phyloP scores from a whole-genome alignment of 2,797 vertebrate species.

The Coracias cyanogaster region DNA sequence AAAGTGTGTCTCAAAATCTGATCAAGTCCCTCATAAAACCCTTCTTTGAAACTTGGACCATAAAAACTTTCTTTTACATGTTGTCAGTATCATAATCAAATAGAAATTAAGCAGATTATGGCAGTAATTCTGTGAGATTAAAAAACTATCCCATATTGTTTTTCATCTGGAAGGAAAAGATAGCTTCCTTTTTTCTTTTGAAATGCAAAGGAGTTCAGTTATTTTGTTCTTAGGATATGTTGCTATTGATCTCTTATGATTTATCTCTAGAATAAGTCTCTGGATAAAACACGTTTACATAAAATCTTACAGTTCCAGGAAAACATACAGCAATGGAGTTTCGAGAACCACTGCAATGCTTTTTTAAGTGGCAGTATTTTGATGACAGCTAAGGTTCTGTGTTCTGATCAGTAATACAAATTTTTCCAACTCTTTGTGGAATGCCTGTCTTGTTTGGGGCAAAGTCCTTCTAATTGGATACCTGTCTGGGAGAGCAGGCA shows the following conservation, averaged over 20 bases:
- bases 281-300: slow-evolving; percentile 20
- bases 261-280: not conserved
- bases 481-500: not conserved
- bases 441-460: not conserved
- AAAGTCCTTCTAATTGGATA: not conserved
- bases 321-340: not conserved
- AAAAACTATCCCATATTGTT: not conserved
- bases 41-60: not conserved
- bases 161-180: not conserved
- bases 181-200: not conserved
- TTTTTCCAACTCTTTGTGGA: not conserved
- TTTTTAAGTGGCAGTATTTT: not conserved
- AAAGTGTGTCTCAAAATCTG: not conserved
- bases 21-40: not conserved
- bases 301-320: not conserved
- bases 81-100: not conserved
- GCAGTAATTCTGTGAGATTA: not conserved
- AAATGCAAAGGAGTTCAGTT: not conserved
- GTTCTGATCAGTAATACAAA: not conserved
- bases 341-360: not conserved
- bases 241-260: not conserved
- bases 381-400: not conserved
- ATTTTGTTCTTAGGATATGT: not conserved
- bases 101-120: not conserved
- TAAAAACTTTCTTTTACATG: not conserved